These are phyloP conservation scores for Metopolophium dirhodum DNA, from an alignment of 1,140 invertebrate species.

Conservation along the genomic window DNA sequence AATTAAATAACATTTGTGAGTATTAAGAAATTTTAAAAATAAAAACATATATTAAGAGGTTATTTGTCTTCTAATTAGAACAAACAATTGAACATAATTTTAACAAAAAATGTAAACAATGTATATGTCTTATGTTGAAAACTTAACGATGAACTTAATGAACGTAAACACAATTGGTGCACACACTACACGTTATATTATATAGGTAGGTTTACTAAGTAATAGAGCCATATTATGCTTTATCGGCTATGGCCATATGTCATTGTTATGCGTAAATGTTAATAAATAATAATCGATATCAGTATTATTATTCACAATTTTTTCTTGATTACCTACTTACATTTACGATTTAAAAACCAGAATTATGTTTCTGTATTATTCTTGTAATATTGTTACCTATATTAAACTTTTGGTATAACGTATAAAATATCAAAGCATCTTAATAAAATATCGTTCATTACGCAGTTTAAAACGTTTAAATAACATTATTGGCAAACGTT, in stretches of 20 bases:
- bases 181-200: background rate
- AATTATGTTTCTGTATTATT: background rate
- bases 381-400: background rate
- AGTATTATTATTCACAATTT: background rate
- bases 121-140: background rate
- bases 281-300: conserved; percentile 1
- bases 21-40: background rate
- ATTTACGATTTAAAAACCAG: background rate
- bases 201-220: background rate
- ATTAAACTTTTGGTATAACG: background rate
- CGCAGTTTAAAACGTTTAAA: background rate
- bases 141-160: background rate
- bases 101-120: conserved; percentile 11
- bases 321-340: background rate
- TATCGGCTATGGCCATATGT: background rate
- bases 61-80: conserved; percentile 7
- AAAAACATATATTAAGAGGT: background rate
- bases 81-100: background rate
- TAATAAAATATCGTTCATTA: background rate
- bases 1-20: background rate
- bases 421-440: background rate
- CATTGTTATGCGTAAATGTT: background rate
- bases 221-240: background rate
- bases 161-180: background rate
- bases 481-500: background rate